A percentile compares a stretch with the other conserved stretches of the same genome.
Conservation (phyloP, 1,140 invertebrate genomes). For the Myzus persicae region DNA sequence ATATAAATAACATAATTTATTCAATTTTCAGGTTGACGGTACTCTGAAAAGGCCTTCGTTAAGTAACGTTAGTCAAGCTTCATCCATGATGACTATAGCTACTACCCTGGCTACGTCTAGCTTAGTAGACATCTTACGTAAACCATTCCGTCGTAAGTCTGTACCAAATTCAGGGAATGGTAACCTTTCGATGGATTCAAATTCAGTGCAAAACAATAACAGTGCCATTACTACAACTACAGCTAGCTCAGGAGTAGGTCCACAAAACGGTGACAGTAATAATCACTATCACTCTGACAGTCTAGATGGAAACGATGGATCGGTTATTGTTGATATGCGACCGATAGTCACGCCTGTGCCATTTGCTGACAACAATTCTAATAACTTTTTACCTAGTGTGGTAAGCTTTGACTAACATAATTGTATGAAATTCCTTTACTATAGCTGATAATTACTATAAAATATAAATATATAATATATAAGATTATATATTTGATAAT, state of each 20-base stretch:
- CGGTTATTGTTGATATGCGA: constrained; percentile 55
- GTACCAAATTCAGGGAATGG: constrained; percentile 68
- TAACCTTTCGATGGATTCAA: constrained; percentile 24
- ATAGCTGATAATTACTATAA: not conserved
- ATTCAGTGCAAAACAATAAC: constrained; percentile 37
- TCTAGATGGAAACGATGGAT: constrained; percentile 41
- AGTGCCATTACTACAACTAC: constrained; percentile 59
- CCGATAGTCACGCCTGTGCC: constrained; percentile 55
- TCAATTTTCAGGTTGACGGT: constrained; percentile 9
- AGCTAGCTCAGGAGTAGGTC: constrained; percentile 58
- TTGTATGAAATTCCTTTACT: not conserved
- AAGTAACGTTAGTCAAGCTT: constrained; percentile 65
- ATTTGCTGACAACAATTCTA: constrained; percentile 46
- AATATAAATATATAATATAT: not conserved
- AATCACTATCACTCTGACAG: constrained; percentile 54
- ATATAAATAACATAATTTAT: not conserved
- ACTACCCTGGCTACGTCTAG: constrained; percentile 64
- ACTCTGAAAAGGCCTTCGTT: constrained; percentile 63
- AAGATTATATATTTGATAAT: not conserved
- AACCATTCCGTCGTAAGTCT: constrained; percentile 74
- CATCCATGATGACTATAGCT: constrained; percentile 59
- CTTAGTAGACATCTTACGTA: constrained; percentile 70
- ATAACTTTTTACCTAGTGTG: constrained; percentile 44
- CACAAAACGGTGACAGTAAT: constrained; percentile 13
- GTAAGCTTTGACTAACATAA: constrained; percentile 53